Conservation (phyloP, 1,140 invertebrate genomes). For the Dendroctonus ponderosae region DNA sequence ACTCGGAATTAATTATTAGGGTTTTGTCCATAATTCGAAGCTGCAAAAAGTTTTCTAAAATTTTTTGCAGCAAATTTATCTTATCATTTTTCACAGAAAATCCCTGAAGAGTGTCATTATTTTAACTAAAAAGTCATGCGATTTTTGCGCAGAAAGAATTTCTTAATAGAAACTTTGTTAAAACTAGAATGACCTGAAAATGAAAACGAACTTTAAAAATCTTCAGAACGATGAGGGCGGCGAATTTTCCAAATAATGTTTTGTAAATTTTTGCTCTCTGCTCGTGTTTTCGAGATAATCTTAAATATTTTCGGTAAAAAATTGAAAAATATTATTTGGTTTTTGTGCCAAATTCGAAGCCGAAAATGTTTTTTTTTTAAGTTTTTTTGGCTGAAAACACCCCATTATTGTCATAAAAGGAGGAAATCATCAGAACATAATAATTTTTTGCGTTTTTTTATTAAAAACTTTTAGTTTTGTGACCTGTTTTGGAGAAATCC, state of each 20-base stretch:
- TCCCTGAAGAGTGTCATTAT: too few species aligned
- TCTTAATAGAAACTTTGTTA: too few species aligned
- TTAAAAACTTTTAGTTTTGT: not conserved
- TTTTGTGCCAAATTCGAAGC: not conserved
- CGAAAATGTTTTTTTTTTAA: not conserved
- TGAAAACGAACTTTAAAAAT: too few species aligned
- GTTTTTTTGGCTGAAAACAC: too few species aligned
- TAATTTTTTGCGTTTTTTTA: not conserved
- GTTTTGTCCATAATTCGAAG: not conserved
- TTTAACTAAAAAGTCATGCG: too few species aligned
- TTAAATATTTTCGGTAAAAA: not conserved
- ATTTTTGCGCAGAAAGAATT: too few species aligned
- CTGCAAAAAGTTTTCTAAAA: conserved; percentile 1
- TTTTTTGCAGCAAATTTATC: too few species aligned
- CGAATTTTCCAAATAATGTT: not conserved
- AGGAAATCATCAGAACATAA: not conserved
- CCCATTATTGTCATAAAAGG: not conserved
- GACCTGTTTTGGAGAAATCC: not conserved
- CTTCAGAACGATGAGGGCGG: too few species aligned
- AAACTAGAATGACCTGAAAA: too few species aligned
- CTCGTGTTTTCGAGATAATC: not conserved
- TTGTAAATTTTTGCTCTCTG: not conserved
- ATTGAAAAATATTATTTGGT: not conserved
- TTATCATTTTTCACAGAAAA: too few species aligned
- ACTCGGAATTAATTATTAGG: not conserved